Conservation (phyloP, 2,113 vertebrate species). For the Copsychus sechellarum region DNA sequence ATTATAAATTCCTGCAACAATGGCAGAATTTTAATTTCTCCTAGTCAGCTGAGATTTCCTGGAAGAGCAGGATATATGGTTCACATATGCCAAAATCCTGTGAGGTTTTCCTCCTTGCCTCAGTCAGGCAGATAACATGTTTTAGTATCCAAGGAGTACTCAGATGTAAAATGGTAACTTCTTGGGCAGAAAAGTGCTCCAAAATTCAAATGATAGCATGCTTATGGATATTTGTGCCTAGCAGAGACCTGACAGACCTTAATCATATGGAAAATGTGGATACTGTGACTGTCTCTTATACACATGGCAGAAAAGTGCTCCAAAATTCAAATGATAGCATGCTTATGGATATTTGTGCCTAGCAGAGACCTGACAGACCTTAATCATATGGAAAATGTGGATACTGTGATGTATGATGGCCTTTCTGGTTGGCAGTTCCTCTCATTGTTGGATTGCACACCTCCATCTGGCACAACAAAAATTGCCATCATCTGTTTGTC, state of each 20-base stretch:
- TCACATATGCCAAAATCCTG: background rate
- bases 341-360: background rate
- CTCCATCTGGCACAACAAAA: conserved; percentile 12
- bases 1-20: background rate
- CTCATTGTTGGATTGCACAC: background rate
- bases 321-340: conserved; percentile 36
- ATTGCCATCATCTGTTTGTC: conserved; percentile 16
- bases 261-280: conserved; percentile 6
- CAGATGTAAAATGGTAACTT: background rate
- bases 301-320: background rate
- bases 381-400: conserved; percentile 10
- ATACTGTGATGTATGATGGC: background rate
- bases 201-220: conserved; percentile 36
- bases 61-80: background rate
- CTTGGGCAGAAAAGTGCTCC: background rate
- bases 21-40: background rate
- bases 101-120: background rate
- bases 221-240: background rate
- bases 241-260: background rate
- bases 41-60: background rate
- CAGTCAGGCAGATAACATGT: background rate
- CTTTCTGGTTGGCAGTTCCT: background rate
- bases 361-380: background rate
- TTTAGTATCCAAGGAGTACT: background rate
- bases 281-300: too few relatives aligned